phyloP scores from a whole-genome alignment of 2,888 invertebrate genomes.

The Glaucopsyche alexis region DNA sequence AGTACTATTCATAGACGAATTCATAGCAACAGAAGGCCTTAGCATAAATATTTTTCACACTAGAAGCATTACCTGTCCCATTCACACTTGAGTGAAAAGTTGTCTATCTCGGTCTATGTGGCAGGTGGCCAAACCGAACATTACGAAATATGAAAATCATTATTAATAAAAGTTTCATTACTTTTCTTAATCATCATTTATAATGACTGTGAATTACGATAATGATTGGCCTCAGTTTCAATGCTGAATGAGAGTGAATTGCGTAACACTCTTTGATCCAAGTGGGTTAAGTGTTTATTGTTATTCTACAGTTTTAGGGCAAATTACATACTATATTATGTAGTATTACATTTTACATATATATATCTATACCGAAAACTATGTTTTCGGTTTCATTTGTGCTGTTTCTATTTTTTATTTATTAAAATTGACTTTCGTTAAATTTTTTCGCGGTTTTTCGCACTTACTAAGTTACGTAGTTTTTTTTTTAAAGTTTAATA shows the following conservation, averaged over 20 bases:
- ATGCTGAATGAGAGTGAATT: slow-evolving; percentile 24
- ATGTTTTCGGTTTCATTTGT: too few relatives aligned
- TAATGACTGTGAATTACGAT: slow-evolving; percentile 18
- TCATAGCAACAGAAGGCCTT: slow-evolving; percentile 72
- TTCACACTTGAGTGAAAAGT: slow-evolving; percentile 59
- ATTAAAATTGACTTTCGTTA: too few relatives aligned
- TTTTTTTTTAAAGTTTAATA: too few relatives aligned
- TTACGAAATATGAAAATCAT: slow-evolving; percentile 78
- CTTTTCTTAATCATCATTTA: slow-evolving; percentile 36
- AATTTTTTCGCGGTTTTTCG: too few relatives aligned
- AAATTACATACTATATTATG: too few relatives aligned
- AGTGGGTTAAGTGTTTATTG: not conserved
- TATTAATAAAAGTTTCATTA: slow-evolving; percentile 52
- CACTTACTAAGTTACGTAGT: too few relatives aligned
- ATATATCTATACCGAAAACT: too few relatives aligned
- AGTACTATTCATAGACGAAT: slow-evolving; percentile 67
- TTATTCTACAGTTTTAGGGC: not conserved
- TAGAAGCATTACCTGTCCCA: slow-evolving; percentile 71
- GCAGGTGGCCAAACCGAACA: slow-evolving; percentile 63
- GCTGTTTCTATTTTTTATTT: too few relatives aligned
- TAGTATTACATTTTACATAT: too few relatives aligned
- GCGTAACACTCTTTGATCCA: slow-evolving; percentile 3
- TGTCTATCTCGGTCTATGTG: slow-evolving; percentile 64
- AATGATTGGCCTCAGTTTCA: slow-evolving; percentile 18
- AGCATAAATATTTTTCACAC: slow-evolving; percentile 78